These are phyloP conservation scores for Tiliqua scincoides DNA, from an alignment of 2,113 vertebrate species.

Conservation along the genomic window DNA sequence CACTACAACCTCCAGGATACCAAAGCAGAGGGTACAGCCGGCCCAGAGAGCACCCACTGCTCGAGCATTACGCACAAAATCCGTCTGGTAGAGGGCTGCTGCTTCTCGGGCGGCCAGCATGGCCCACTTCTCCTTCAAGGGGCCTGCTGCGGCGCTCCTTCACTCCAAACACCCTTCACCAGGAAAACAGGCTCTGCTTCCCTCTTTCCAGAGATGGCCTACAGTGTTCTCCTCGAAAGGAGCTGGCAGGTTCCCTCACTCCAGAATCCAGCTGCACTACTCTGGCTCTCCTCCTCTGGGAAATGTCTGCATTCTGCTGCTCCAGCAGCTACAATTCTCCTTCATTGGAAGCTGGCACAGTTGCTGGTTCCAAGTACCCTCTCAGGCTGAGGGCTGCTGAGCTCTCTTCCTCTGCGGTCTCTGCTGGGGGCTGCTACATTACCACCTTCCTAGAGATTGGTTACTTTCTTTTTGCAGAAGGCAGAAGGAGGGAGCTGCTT, in stretches of 20 bases:
- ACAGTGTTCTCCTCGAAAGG: too few species aligned
- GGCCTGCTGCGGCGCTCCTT: not conserved
- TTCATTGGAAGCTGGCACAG: not conserved
- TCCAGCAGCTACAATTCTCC: not conserved
- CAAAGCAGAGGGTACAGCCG: constrained; percentile 82
- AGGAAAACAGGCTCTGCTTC: not conserved
- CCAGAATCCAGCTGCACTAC: not conserved
- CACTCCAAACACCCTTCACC: not conserved
- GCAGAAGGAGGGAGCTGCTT: not conserved
- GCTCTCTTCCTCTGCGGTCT: not conserved
- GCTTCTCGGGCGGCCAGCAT: constrained; percentile 71
- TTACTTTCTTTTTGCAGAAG: not conserved
- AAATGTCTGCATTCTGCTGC: not conserved
- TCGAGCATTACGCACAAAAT: constrained; percentile 82
- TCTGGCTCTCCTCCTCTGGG: not conserved
- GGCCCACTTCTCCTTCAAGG: not conserved
- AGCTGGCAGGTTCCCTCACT: not conserved
- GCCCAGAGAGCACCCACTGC: constrained; percentile 85
- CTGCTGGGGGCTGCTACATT: not conserved
- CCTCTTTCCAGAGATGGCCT: not conserved
- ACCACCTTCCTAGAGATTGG: not conserved
- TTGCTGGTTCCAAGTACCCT: not conserved
- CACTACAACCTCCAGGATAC: constrained; percentile 82
- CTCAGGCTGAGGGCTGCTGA: not conserved
- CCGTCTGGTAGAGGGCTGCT: constrained; percentile 81